Evolutionary conservation across 2,888 invertebrate species (phyloP).

Genomic region (Bedellia somnulentella): DNA sequence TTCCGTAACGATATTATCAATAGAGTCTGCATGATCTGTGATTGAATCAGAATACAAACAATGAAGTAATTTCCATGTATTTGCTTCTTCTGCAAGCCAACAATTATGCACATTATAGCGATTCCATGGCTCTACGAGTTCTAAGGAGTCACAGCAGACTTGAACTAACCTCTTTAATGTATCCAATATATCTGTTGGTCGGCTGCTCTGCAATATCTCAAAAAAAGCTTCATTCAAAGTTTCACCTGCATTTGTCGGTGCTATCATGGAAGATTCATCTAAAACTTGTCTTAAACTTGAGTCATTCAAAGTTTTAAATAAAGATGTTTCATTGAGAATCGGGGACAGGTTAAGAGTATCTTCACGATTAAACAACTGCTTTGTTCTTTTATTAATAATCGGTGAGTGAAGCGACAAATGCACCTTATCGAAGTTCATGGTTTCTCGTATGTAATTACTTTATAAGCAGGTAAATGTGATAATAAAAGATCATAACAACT

Average conservation of each 20-base stretch:
- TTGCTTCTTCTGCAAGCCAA: constrained; percentile 79
- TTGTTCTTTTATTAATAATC: constrained; percentile 28
- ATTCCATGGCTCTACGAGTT: constrained; percentile 50
- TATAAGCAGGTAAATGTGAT: too few relatives aligned
- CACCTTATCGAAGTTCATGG: too few relatives aligned
- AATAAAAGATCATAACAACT: too few relatives aligned
- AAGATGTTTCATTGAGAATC: constrained; percentile 46
- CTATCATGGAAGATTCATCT: constrained; percentile 39
- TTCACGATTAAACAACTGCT: constrained; percentile 33
- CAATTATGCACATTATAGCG: constrained; percentile 44
- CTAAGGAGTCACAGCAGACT: constrained; percentile 65
- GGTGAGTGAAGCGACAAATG: constrained; percentile 40
- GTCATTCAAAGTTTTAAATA: constrained; percentile 47
- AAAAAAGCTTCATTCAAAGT: constrained; percentile 44
- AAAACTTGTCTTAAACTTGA: constrained; percentile 44
- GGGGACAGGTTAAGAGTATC: constrained; percentile 46
- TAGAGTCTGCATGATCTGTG: constrained; percentile 55
- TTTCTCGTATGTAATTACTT: too few relatives aligned
- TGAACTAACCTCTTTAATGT: constrained; percentile 65
- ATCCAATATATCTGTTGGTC: constrained; percentile 58
- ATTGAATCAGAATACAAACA: constrained; percentile 83
- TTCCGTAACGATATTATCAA: constrained; percentile 41
- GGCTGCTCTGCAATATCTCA: constrained; percentile 45
- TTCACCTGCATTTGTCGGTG: constrained; percentile 27
- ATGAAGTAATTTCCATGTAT: constrained; percentile 85